Base-by-base conservation (phyloP, 2,888 invertebrate genomes). In the Lapara coniferarum region DNA sequence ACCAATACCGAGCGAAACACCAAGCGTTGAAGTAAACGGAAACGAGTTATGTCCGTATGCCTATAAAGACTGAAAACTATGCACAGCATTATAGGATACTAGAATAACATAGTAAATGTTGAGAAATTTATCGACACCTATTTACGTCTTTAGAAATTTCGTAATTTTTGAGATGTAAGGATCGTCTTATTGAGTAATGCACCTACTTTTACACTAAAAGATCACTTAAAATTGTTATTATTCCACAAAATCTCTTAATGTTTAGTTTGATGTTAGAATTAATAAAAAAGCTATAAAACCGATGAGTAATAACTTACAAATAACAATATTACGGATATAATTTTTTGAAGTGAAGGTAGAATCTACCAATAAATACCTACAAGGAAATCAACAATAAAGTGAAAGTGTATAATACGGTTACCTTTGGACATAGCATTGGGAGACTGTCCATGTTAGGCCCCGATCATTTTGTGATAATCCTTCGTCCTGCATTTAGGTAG, bases 51-150 rank as follows among this genome's bases (percentile, higher is more conserved):
- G 46, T 63, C 46, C 63, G 19, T 71, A 73, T 76, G 74, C 72
- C 75, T 73, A 74, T 73, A 73, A 71, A 69, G 73, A 76, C 75
- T 75, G 80, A 84, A 82, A 82, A 81, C 82, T 81, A 81, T 79
- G 77, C 76, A 79, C 78, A 37, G 37, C 73, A 74, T 77, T 76
- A 77, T 74, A 77, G 74, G 73, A 81, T 81, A 81, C 75, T 76
- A 75, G 79, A 79, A 77, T 77, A 69, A 73, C 75, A 77, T 78
- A 78, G 78, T 80, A 76, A 77, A 73, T 75, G 57, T 73, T 72
- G 71, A 70, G 69, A 59, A 52, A 10, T 53, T 13, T 52, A 16
- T 13, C 16, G 13, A 12, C 49, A 13, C 7, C 19, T 16, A 13
- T 63, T 63, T 63, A 49, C n/a, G 46, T 6, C 19, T 49, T 46